These are phyloP conservation scores for Rhabdornis inornatus DNA, from an alignment of 2,113 vertebrate species.

Conservation along the genomic window DNA sequence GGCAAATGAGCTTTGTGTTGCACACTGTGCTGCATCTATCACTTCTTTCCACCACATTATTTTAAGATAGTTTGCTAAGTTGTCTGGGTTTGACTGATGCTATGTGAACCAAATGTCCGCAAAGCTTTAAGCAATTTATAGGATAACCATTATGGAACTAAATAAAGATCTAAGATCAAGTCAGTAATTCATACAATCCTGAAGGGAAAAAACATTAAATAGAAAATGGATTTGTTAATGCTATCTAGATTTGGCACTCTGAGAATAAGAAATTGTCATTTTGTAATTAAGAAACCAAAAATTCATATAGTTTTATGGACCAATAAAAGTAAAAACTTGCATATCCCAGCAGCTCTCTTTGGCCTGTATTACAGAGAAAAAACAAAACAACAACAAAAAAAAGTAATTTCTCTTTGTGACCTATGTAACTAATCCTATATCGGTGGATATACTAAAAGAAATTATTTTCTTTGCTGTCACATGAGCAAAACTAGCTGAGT, in stretches of 20 bases:
- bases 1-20: constrained; percentile 8
- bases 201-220: background rate
- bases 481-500: background rate
- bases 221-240: background rate
- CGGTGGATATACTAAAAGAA: background rate
- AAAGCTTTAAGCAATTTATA: background rate
- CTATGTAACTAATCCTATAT: background rate
- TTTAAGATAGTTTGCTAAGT: background rate
- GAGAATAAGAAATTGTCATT: background rate
- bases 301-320: background rate
- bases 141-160: background rate
- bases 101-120: background rate
- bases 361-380: background rate
- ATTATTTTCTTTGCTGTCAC: background rate
- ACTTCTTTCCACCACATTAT: background rate
- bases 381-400: background rate
- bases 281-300: background rate
- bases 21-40: constrained; percentile 11
- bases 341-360: background rate
- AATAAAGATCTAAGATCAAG: background rate
- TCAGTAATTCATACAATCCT: background rate
- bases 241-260: background rate
- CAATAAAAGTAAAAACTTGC: background rate
- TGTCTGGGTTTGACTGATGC: background rate
- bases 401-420: background rate